phyloP scores from a whole-genome alignment of 2,797 vertebrate genomes.

The Capromys pilorides region DNA sequence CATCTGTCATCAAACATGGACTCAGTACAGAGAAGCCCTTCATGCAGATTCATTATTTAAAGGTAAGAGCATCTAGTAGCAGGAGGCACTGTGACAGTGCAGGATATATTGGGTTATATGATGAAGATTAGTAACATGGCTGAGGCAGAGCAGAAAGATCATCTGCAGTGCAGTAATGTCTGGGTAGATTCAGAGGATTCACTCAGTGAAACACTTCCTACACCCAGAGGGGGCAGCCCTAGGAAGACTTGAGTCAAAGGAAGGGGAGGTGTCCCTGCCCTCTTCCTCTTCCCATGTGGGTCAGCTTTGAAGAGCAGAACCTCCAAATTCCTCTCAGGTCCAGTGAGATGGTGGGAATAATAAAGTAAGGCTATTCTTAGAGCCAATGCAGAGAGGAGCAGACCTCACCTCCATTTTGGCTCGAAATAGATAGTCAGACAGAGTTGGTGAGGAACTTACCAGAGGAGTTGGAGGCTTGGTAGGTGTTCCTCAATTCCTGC shows the following conservation, averaged over 20 bases:
- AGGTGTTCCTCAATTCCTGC: not conserved
- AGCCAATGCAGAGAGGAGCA: not conserved
- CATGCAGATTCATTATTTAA: constrained; percentile 98
- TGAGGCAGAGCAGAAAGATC: not conserved
- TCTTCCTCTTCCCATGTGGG: not conserved
- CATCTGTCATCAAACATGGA: constrained; percentile 93
- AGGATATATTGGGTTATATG: not conserved
- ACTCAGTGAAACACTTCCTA: not conserved
- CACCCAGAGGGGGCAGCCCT: not conserved
- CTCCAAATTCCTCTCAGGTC: not conserved
- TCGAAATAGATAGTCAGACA: not conserved
- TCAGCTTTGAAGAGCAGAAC: not conserved
- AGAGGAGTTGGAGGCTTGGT: not conserved
- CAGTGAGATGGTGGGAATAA: not conserved
- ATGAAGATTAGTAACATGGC: not conserved
- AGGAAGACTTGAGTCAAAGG: not conserved
- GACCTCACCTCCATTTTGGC: not conserved
- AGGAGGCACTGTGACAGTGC: not conserved
- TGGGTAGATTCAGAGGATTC: not conserved
- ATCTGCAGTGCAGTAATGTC: not conserved
- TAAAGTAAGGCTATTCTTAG: not conserved
- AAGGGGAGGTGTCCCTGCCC: not conserved
- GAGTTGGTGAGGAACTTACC: not conserved
- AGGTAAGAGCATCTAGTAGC: constrained; percentile 86
- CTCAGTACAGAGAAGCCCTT: constrained; percentile 96